Conservation (phyloP, 2,888 invertebrate genomes). For the Limenitis camilla region DNA sequence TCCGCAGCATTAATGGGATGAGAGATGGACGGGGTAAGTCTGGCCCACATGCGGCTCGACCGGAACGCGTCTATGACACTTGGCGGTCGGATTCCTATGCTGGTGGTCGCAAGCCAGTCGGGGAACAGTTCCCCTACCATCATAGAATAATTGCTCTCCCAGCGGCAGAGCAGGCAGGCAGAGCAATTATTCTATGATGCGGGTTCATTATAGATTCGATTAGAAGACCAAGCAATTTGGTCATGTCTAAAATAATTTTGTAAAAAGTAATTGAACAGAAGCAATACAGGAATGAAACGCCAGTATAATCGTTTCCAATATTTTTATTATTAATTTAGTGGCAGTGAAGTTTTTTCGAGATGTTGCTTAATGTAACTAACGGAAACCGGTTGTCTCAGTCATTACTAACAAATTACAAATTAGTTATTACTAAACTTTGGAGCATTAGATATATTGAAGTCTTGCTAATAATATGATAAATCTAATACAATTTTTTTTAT, state of each 20-base stretch:
- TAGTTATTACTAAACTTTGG: conserved; percentile 13
- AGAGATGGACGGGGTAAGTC: too few relatives aligned
- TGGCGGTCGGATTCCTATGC: too few relatives aligned
- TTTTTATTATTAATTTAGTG: conserved; percentile 74
- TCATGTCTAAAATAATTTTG: neutral
- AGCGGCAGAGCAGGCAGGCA: too few relatives aligned
- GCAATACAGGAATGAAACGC: conserved; percentile 15
- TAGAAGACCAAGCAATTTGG: too few relatives aligned
- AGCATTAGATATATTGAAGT: conserved; percentile 16
- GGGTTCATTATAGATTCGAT: too few relatives aligned
- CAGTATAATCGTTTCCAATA: conserved; percentile 58
- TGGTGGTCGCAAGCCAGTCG: too few relatives aligned
- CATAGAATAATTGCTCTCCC: too few relatives aligned
- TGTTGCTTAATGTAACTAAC: conserved; percentile 52
- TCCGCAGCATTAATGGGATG: too few relatives aligned
- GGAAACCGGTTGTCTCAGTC: conserved; percentile 55
- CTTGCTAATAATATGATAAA: conserved; percentile 2
- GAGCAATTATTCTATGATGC: too few relatives aligned
- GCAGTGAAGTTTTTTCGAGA: conserved; percentile 71
- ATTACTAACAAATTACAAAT: conserved; percentile 18
- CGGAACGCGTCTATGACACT: too few relatives aligned
- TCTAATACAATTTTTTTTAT: neutral
- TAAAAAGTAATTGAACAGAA: neutral
- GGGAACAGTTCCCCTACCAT: too few relatives aligned
- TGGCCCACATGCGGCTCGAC: too few relatives aligned